These are phyloP conservation scores for Eupithecia centaureata DNA, from an alignment of 2,888 invertebrate species.

Conservation along the genomic window DNA sequence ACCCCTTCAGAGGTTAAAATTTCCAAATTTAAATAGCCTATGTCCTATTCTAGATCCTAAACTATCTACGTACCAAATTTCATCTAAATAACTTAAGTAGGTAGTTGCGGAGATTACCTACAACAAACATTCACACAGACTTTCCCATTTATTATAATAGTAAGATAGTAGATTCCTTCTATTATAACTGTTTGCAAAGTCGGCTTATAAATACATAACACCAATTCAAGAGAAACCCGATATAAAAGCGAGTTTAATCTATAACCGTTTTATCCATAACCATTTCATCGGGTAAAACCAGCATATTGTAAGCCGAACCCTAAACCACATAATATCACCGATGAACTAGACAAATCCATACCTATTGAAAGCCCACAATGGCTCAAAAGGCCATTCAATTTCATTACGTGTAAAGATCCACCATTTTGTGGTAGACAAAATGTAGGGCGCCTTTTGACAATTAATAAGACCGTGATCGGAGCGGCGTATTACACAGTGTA, in stretches of 20 bases:
- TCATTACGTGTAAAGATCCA: constrained; percentile 32
- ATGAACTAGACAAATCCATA: constrained; percentile 27
- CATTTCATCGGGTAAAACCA: constrained; percentile 4
- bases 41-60: no score
- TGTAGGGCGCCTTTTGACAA: constrained; percentile 37
- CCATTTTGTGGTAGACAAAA: constrained; percentile 36
- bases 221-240: neutral
- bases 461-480: constrained; percentile 36
- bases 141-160: no score
- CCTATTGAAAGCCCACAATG: constrained; percentile 26
- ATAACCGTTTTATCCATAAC: neutral
- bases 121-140: no score
- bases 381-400: constrained; percentile 30
- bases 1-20: no score
- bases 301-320: neutral
- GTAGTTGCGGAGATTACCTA: no score
- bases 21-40: no score
- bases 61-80: no score
- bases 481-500: constrained; percentile 19
- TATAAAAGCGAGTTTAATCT: neutral
- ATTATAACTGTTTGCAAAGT: no score
- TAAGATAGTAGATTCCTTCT: no score
- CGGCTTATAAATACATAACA: neutral
- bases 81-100: no score
- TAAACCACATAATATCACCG: constrained; percentile 13